A percentile compares a stretch with the other conserved stretches of the same genome.
These are phyloP conservation scores for Falco berigora DNA, from an alignment of 2,797 vertebrate genomes.

Conservation along the genomic window DNA sequence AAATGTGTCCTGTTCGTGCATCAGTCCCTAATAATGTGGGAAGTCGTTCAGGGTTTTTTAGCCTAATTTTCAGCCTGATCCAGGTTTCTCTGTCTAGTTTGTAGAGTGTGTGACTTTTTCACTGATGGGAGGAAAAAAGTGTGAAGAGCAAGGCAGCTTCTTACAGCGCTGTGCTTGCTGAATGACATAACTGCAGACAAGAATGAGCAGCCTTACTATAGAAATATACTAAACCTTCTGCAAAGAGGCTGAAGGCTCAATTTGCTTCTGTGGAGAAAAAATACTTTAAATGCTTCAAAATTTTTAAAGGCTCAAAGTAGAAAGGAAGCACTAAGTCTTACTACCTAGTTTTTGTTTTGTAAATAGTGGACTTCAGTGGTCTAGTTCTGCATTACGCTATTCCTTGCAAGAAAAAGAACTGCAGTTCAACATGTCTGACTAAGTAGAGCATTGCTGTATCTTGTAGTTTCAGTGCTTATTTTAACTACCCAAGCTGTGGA, in stretches of 20 bases:
- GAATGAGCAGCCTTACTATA: background rate
- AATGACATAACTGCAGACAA: background rate
- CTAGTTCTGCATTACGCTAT: background rate
- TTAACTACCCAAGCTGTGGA: background rate
- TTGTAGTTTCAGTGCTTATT: background rate
- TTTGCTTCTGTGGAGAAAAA: background rate
- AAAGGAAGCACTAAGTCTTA: background rate
- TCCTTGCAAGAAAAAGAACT: background rate
- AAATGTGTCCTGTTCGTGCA: background rate
- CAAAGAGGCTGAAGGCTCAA: background rate
- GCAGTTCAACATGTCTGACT: background rate
- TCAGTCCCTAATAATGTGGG: background rate
- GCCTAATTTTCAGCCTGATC: background rate
- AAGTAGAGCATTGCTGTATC: background rate
- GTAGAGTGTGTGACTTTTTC: background rate
- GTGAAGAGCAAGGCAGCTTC: background rate
- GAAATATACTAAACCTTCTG: background rate
- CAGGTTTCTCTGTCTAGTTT: background rate
- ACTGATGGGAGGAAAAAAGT: background rate
- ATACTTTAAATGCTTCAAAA: background rate
- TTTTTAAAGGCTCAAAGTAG: background rate
- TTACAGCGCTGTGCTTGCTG: background rate
- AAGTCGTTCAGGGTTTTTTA: background rate
- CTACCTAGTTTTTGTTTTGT: background rate
- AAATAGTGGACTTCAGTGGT: background rate